phyloP scores from a whole-genome alignment of 2,797 vertebrate genomes.

The Cyclura pinguis region DNA sequence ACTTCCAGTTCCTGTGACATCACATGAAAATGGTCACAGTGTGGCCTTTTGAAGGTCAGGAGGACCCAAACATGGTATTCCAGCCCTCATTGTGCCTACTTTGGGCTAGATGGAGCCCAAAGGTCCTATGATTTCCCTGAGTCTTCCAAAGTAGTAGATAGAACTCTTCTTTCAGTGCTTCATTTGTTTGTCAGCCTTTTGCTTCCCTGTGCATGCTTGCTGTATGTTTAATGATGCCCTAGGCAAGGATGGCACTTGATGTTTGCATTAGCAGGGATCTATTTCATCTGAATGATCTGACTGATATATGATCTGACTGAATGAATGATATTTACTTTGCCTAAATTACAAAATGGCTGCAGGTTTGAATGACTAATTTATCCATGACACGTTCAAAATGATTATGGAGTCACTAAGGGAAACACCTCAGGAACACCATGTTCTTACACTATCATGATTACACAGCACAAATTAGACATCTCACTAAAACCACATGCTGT shows the following conservation, averaged over 20 bases:
- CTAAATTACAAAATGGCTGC: neutral
- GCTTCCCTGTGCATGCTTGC: neutral
- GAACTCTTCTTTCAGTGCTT: neutral
- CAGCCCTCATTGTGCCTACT: too few species aligned
- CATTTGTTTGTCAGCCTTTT: neutral
- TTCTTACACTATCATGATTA: neutral
- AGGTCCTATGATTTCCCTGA: neutral
- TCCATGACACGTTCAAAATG: neutral
- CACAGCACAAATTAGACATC: neutral
- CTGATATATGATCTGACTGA: neutral
- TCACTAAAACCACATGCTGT: neutral
- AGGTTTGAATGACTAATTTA: neutral
- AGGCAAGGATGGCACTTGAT: neutral
- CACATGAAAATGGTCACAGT: too few species aligned
- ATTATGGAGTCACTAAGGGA: neutral
- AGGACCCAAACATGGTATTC: too few species aligned
- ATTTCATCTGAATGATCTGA: neutral
- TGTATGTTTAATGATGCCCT: neutral
- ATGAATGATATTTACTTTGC: neutral
- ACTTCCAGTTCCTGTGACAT: too few species aligned
- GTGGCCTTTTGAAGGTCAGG: too few species aligned
- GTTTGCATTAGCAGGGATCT: too few species aligned
- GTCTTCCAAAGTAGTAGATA: neutral
- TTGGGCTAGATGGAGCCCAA: too few species aligned
- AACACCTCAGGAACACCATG: neutral